Evolutionary conservation across 2,888 invertebrate species (phyloP), one percentile per base, ranked within the genome.

Genomic region (Chloromyia formosa): DNA sequence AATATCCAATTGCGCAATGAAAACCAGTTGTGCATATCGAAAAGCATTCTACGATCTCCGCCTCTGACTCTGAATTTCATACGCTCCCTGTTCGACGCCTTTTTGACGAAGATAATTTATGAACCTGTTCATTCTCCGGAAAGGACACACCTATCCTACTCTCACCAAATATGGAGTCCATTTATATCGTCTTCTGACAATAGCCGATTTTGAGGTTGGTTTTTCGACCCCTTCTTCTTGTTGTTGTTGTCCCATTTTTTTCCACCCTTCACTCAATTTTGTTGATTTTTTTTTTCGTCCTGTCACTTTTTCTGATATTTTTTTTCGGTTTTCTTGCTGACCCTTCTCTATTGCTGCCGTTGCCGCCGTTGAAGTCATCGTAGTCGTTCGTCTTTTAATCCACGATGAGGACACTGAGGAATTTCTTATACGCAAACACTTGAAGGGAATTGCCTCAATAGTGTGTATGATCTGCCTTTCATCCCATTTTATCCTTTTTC

Each of bases 401-500:
- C 62, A 16, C 60, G 23, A 42, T 42, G 42, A 71, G 66, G 56
- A 74, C 60, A 74, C 64, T 71, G 10, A 56, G 64, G 20, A 45
- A 40, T 23, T 58, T 69, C 45, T 49, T 42, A 74, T 72, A 60
- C 73, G 60, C 56, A 71, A 20, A 71, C 71, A 71, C 71, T 71
- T 56, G 42, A 56, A 56, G 42, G 9, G 58, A 58, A 58, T 71
- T 58, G 71, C 18, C 40, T 71, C 45, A 20, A 66, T 42, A 66
- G 49, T 42, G 74, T 74, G 53, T 62, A 77, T 72, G 75, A 77
- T 72, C 64, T 74, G 74, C 61, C 58, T 7, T 71, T 77, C 75
- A 77, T 77, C 77, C 75, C 35, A 72, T 66, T 77, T 77, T 74
- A 77, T 77, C 75, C 75, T 77, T 66, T 73, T 18, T 56, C 64